Base-by-base conservation (phyloP, 2,797 vertebrate genomes). In the Artibeus jamaicensis region DNA sequence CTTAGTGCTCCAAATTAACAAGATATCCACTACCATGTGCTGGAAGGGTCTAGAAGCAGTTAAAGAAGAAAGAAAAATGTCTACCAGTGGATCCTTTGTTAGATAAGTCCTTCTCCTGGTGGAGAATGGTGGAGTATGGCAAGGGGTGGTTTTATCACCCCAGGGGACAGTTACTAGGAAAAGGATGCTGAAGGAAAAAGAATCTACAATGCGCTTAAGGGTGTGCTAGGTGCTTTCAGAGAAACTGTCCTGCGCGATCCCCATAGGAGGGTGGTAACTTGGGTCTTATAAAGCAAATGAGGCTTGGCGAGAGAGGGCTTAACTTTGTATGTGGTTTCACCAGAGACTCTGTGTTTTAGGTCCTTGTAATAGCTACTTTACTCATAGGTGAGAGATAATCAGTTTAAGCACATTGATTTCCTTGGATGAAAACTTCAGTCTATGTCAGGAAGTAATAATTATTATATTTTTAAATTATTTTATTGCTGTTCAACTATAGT, bases 381-480 rank as follows among this genome's bases (percentile, higher is more conserved):
- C 82, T 86, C 55, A 50, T 19, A 55, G 82, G 55, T 84, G 83
- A 91, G 57, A 79, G 82, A 89, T 70, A 84, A 93, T 68, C 86
- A 87, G 74, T 59, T 74, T 78, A 90, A 87, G 73, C 46, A 78
- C 26, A 59, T 34, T 73, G 81, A 92, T 59, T 91, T 90, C 82
- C 92, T 95, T 92, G 81, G 81, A 92, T 95, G 39, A 50, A 86
- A 93, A 81, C 37, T 88, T 84, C 53, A 93, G 57, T 83, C 42
- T 93, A 46, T 94, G 74, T 93, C 74, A 95, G 82, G 86, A 96
- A 95, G 91, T 79, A 82, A 78, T 90, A 26, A 57, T 59, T 11
- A 59, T 59, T 59, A 57, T 55, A 53, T 55, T 57, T 57, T 57
- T 24, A 57, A 57, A 57, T 59, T 59, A 59, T 26, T 59, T 59